Evolutionary conservation across 1,140 invertebrate genomes (phyloP), one percentile per base, ranked within the genome.

Genomic region (Tetranychus cinnabarinus): DNA sequence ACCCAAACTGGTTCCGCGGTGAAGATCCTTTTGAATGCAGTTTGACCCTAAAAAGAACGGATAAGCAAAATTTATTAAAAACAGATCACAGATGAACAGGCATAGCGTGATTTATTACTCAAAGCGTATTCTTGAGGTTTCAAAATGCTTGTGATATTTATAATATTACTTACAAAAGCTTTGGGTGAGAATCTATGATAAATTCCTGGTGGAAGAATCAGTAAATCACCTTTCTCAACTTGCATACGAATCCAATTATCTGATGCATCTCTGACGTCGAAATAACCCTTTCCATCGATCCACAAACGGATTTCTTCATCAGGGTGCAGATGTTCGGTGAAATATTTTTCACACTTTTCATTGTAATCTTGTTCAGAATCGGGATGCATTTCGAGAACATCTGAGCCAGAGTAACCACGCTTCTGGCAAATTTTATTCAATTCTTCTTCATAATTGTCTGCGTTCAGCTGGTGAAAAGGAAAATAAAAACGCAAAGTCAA

Each of bases 111-210:
- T 23, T 23, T 23, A 23, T 23, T 23, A 23, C 23, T 23, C 23
- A 23, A 23, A 23, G 0, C 23, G 23, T 23, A 23, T 23, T 23
- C 23, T 23, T 23, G 23, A 23, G 23, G 23, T 23, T 23, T 23
- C 23, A 23, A 23, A 23, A 23, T 23, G 23, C 23, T 23, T 23
- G 23, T 23, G 23, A 23, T 23, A 23, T 23, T 23, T 23, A 23
- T 23, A 0, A 23, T 42, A 42, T 10, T 5, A 42, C 39, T 42
- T 1, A 42, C 39, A 1, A 42, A 42, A 42, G 39, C 5, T 42
- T 97, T 90, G n/a, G 92, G 75, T 5, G 89, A 96, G 71, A 98
- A 97, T 59, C 95, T 78, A 69, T 98, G 95, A 73, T 97, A 98
- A 66, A 97, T 95, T 60, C 93, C 93, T 66, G 88, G 84, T 1